These are phyloP conservation scores for Lycocorax pyrrhopterus DNA, from an alignment of 2,113 vertebrate genomes.

Conservation along the genomic window DNA sequence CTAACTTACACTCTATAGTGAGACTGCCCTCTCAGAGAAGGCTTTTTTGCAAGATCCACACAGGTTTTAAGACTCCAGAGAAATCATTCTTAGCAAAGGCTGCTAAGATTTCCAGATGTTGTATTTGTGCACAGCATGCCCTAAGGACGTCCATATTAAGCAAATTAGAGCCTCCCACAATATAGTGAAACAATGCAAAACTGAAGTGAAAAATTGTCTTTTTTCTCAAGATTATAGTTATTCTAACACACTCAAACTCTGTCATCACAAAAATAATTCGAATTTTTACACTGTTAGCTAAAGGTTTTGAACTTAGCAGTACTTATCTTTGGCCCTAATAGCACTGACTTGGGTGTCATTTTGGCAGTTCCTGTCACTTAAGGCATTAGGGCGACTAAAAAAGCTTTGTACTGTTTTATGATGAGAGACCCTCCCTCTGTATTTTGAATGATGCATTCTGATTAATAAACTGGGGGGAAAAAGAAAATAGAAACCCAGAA, in stretches of 20 bases:
- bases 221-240: not conserved
- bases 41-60: not conserved
- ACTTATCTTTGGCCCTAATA: not conserved
- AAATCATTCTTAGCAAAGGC: not conserved
- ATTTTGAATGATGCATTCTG: not conserved
- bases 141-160: not conserved
- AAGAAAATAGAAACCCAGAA: not conserved
- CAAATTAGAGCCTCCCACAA: not conserved
- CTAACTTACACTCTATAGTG: not conserved
- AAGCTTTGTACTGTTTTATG: not conserved
- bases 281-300: not conserved
- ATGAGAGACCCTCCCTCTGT: not conserved
- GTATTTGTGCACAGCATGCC: not conserved
- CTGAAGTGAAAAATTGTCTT: not conserved
- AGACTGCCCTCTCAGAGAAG: not conserved
- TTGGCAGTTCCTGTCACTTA: not conserved
- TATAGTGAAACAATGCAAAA: not conserved
- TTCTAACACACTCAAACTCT: not conserved
- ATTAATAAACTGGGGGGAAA: not conserved
- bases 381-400: not conserved
- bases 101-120: not conserved
- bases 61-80: not conserved
- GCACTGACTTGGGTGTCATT: not conserved
- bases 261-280: not conserved
- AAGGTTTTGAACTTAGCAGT: not conserved